These are phyloP conservation scores for Cyclophora punctaria DNA, from an alignment of 2,888 invertebrate species.

Conservation along the genomic window DNA sequence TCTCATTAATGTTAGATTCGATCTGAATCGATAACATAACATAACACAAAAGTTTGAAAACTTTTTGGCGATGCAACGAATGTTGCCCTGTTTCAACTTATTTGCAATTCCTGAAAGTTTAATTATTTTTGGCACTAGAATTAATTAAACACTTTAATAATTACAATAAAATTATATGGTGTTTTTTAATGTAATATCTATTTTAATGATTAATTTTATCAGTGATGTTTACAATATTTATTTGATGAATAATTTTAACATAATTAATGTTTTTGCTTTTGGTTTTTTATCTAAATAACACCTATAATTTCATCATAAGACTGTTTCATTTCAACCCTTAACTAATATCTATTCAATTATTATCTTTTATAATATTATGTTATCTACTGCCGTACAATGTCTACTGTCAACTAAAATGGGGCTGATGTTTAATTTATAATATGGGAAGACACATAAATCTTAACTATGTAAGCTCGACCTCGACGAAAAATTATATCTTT, in stretches of 20 bases:
- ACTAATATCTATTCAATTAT: conserved; percentile 1
- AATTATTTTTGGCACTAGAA: conserved; percentile 11
- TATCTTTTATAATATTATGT: conserved; percentile 2
- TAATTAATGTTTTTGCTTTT: background rate
- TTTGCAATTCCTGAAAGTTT: conserved; percentile 3
- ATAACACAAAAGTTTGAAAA: too few relatives aligned
- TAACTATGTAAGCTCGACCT: conserved; percentile 42
- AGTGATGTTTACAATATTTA: background rate
- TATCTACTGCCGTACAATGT: background rate
- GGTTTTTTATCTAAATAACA: conserved; percentile 13
- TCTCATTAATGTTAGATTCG: too few relatives aligned
- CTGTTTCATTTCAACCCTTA: conserved; percentile 21
- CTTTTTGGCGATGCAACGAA: too few relatives aligned
- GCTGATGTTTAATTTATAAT: conserved; percentile 1
- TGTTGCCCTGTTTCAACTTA: conserved; percentile 3
- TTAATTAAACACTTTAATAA: conserved; percentile 3
- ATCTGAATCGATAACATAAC: too few relatives aligned
- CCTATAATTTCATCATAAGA: conserved; percentile 26
- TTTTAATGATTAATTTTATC: background rate
- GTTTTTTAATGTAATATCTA: background rate
- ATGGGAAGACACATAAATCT: conserved; percentile 35
- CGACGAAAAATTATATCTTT: conserved; percentile 16
- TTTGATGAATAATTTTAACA: background rate
- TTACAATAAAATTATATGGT: background rate
- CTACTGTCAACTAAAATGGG: background rate